phyloP scores from a whole-genome alignment of 2,797 vertebrate species.

The Coreius guichenoti region DNA sequence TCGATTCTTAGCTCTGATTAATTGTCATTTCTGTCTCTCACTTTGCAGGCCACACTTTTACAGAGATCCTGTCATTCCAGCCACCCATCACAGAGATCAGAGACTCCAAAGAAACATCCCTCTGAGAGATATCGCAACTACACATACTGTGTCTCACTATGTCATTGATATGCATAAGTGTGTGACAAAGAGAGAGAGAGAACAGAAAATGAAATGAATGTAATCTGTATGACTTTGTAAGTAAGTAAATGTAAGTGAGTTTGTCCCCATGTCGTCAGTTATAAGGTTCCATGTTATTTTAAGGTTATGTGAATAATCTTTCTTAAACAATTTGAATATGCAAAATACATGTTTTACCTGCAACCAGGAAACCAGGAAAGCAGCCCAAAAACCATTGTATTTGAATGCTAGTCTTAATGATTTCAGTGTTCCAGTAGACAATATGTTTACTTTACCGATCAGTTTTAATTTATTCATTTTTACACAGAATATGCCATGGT shows the following conservation, averaged over 20 bases:
- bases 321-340: background rate
- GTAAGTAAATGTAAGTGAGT: background rate
- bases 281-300: background rate
- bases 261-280: background rate
- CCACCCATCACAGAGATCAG: conserved; percentile 71
- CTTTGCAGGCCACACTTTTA: conserved; percentile 89
- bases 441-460: background rate
- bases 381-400: background rate
- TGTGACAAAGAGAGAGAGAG: background rate
- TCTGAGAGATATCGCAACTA: conserved; percentile 63
- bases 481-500: background rate
- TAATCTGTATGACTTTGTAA: background rate
- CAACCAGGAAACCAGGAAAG: background rate
- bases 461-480: conserved; percentile 6
- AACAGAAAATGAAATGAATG: background rate
- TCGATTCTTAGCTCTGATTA: background rate
- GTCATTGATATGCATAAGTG: background rate
- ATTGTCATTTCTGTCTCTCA: conserved; percentile 23
- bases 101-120: conserved; percentile 75
- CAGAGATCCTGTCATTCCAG: conserved; percentile 92
- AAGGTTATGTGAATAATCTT: background rate
- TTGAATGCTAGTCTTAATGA: background rate
- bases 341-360: background rate
- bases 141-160: background rate
- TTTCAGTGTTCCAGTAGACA: background rate